phyloP scores from a whole-genome alignment of 1,140 invertebrate genomes.

The Asobara japonica region DNA sequence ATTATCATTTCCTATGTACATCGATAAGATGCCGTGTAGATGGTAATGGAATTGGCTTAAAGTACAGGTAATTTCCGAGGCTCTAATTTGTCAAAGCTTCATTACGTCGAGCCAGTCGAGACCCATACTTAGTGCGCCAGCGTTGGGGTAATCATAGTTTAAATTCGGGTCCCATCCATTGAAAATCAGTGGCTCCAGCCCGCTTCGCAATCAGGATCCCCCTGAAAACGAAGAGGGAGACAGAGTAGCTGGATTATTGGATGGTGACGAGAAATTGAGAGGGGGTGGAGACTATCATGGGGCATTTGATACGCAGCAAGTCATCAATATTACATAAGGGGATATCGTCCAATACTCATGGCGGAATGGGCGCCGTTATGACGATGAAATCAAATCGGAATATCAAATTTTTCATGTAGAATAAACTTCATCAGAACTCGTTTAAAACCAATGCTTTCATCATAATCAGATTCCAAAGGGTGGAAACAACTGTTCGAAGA shows the following conservation, averaged over 20 bases:
- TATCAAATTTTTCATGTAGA: background rate
- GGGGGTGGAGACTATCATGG: slow-evolving; percentile 57
- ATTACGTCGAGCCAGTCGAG: slow-evolving; percentile 56
- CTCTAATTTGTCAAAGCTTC: slow-evolving; percentile 67
- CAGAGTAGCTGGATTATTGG: slow-evolving; percentile 28
- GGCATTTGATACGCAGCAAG: slow-evolving; percentile 60
- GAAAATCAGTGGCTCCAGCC: slow-evolving; percentile 66
- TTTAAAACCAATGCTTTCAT: too few relatives aligned
- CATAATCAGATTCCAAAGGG: too few relatives aligned
- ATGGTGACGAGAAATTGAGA: slow-evolving; percentile 23
- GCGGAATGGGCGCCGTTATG: background rate
- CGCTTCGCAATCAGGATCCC: slow-evolving; percentile 63
- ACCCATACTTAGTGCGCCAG: slow-evolving; percentile 63
- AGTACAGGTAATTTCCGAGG: slow-evolving; percentile 62
- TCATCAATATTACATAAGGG: slow-evolving; percentile 69
- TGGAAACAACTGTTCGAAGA: too few relatives aligned
- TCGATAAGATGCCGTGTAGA: slow-evolving; percentile 22
- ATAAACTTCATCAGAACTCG: too few relatives aligned
- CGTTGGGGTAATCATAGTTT: slow-evolving; percentile 67
- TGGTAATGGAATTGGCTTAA: slow-evolving; percentile 54
- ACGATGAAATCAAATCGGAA: background rate
- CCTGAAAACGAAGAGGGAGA: slow-evolving; percentile 39
- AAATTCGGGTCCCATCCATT: slow-evolving; percentile 66
- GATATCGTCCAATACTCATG: slow-evolving; percentile 25
- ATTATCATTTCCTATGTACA: slow-evolving; percentile 21